A percentile compares a stretch with the other conserved stretches of the same genome.
These are phyloP conservation scores for Eucriotettix oculatus DNA, from an alignment of 2,888 invertebrate genomes.

Conservation along the genomic window DNA sequence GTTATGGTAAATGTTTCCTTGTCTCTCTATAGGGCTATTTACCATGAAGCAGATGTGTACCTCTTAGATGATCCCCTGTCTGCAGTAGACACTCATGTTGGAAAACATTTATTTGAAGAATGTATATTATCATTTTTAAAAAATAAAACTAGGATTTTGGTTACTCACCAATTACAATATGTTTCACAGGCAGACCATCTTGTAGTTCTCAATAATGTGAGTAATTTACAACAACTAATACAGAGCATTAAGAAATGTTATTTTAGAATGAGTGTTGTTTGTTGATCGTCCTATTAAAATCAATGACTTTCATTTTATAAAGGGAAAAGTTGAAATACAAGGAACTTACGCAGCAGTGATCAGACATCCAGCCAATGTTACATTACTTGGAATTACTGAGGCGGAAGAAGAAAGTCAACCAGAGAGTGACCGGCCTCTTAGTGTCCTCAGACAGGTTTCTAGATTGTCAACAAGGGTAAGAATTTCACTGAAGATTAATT, in stretches of 20 bases:
- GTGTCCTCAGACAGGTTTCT: neutral
- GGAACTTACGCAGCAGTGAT: conserved; percentile 16
- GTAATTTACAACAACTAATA: neutral
- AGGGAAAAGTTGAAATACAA: conserved; percentile 16
- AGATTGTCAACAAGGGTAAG: neutral
- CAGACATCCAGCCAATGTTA: conserved; percentile 2
- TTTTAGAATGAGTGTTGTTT: too few species aligned
- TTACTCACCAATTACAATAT: conserved; percentile 17
- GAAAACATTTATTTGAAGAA: conserved; percentile 46
- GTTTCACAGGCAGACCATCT: conserved; percentile 21
- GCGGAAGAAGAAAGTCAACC: neutral
- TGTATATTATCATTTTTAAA: conserved; percentile 26
- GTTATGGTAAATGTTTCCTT: too few species aligned
- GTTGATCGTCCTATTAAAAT: too few species aligned
- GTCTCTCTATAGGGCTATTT: conserved; percentile 37
- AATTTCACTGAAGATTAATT: neutral
- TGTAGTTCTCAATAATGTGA: conserved; percentile 23
- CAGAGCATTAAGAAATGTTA: too few species aligned
- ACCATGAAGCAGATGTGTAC: conserved; percentile 58
- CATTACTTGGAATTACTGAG: neutral
- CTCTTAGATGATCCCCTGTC: conserved; percentile 68
- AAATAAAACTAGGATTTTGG: conserved; percentile 27
- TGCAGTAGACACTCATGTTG: conserved; percentile 65
- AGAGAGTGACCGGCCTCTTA: neutral
- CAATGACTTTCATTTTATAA: neutral